These are phyloP conservation scores for Pteruthius melanotis DNA, from an alignment of 2,113 vertebrate genomes.

Conservation along the genomic window DNA sequence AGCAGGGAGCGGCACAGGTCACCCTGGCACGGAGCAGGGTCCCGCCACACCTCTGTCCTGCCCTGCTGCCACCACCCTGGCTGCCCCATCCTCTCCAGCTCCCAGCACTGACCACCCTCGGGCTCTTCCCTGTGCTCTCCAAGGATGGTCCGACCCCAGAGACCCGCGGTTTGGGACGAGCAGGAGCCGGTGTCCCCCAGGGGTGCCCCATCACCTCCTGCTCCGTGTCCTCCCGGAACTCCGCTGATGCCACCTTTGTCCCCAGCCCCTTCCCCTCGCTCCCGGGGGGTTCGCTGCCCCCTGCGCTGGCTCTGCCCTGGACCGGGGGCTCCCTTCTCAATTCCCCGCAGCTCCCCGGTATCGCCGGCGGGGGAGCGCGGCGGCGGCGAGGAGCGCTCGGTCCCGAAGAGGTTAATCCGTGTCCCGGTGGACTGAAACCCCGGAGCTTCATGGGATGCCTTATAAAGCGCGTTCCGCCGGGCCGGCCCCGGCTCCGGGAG, in stretches of 20 bases:
- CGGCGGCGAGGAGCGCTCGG: background rate
- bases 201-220: background rate
- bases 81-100: background rate
- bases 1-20: accelerated
- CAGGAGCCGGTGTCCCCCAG: accelerated
- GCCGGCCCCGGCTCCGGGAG: background rate
- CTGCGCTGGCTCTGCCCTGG: background rate
- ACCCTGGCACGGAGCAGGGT: background rate
- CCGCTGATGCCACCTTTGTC: background rate
- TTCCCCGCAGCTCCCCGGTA: background rate
- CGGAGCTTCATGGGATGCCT: slow-evolving; percentile 54
- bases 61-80: background rate
- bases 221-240: background rate
- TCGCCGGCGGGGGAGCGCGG: background rate
- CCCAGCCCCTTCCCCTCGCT: background rate
- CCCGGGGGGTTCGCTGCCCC: background rate
- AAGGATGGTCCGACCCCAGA: background rate
- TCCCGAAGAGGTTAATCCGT: slow-evolving; percentile 51
- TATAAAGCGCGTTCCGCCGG: slow-evolving; percentile 43
- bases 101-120: accelerated
- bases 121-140: background rate
- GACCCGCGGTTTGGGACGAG: accelerated
- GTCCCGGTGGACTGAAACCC: slow-evolving; percentile 16
- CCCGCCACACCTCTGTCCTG: accelerated
- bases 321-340: background rate